Percentiles rank a stretch among this genome's conserved stretches.
Conservation (phyloP, 2,888 invertebrate species). For the Resseliella maxima region DNA sequence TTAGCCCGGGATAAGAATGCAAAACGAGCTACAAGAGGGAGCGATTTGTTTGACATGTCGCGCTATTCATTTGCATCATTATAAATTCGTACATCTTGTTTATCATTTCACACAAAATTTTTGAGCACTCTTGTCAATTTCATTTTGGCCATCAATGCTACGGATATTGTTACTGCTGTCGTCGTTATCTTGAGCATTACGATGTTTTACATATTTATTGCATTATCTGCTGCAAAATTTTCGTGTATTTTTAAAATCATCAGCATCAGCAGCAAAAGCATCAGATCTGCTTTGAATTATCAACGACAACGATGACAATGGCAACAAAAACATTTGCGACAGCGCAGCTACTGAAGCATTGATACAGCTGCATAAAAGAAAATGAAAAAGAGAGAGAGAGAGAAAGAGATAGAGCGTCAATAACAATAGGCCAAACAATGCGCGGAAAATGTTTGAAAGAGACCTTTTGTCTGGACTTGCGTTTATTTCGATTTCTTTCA, state of each 20-base stretch:
- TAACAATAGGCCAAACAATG: slow-evolving; percentile 28
- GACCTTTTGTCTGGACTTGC: slow-evolving; percentile 51
- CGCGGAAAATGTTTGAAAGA: neutral
- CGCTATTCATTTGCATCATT: slow-evolving; percentile 35
- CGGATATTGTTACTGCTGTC: neutral
- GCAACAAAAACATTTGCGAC: neutral
- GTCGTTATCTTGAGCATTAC: neutral
- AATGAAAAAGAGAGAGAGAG: neutral
- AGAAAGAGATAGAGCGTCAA: neutral
- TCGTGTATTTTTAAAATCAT: no score
- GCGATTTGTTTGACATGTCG: slow-evolving; percentile 31
- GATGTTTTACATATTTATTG: slow-evolving; percentile 52
- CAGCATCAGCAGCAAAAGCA: neutral
- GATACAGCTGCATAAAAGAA: neutral
- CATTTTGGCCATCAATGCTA: neutral
- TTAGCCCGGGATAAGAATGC: slow-evolving; percentile 17
- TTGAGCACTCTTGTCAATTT: slow-evolving; percentile 42
- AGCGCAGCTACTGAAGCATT: no score
- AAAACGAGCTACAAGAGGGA: neutral
- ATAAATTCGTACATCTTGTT: slow-evolving; percentile 47
- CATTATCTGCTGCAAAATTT: neutral
- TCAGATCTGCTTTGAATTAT: neutral
- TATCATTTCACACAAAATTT: no score
- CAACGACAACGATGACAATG: neutral
- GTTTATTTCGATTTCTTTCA: slow-evolving; percentile 15